A percentile compares a stretch with the other conserved stretches of the same genome.
phyloP scores from a whole-genome alignment of 1,140 invertebrate species.

The Micrasema minimum region DNA sequence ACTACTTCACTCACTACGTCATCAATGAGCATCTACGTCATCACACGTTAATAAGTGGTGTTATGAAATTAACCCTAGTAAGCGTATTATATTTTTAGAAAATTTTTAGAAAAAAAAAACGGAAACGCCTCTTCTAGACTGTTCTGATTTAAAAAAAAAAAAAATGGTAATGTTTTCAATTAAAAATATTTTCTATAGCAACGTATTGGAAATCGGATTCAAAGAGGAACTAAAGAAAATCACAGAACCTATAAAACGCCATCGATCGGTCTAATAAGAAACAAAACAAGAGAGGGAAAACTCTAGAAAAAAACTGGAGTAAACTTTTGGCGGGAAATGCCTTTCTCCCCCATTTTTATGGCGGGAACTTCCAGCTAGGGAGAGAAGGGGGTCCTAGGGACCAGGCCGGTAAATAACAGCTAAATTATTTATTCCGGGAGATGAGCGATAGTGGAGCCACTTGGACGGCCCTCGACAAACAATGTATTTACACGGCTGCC shows the following conservation, averaged over 20 bases:
- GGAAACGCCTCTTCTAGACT: no score
- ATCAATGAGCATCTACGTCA: no score
- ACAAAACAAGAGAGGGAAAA: constrained; percentile 25
- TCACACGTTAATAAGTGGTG: no score
- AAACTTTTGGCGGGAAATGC: constrained; percentile 48
- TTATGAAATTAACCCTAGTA: no score
- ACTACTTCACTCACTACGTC: no score
- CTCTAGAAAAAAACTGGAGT: constrained; percentile 48
- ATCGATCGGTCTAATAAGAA: constrained; percentile 44
- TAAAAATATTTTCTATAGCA: no score
- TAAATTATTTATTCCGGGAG: constrained; percentile 54
- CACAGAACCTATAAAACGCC: not conserved
- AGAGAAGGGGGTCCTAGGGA: constrained; percentile 21
- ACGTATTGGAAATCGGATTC: no score
- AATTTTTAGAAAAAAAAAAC: no score
- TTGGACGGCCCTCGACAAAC: constrained; percentile 31
- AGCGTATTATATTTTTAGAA: no score
- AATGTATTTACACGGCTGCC: constrained; percentile 24
- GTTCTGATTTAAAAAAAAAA: no score
- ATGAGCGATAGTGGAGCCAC: constrained; percentile 53
- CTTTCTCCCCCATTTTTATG: constrained; percentile 40
- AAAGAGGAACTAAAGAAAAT: no score
- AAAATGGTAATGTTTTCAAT: no score
- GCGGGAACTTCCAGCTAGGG: constrained; percentile 4
- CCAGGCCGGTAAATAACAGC: constrained; percentile 51